A percentile compares a stretch with the other conserved stretches of the same genome.
phyloP scores from a whole-genome alignment of 2,888 invertebrate genomes.

The Xylocampa areola region DNA sequence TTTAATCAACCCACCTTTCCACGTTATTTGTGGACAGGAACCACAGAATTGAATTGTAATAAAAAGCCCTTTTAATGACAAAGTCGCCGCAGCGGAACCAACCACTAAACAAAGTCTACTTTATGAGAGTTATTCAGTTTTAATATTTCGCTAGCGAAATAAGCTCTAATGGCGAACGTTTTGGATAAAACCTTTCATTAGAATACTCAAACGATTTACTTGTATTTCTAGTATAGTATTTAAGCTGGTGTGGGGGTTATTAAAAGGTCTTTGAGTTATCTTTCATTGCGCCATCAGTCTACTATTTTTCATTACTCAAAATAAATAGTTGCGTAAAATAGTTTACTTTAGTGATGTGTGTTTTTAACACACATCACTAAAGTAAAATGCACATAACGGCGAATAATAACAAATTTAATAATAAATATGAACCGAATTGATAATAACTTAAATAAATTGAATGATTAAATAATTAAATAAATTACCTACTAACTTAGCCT shows the following conservation, averaged over 20 bases:
- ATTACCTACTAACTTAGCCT: too few species aligned
- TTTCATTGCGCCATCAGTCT: too few species aligned
- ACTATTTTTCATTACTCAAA: too few species aligned
- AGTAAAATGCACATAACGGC: too few species aligned
- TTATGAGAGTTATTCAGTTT: constrained; percentile 85
- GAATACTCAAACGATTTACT: constrained; percentile 53
- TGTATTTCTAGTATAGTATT: constrained; percentile 17
- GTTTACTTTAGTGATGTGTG: too few species aligned
- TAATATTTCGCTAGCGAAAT: constrained; percentile 83
- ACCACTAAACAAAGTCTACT: constrained; percentile 75
- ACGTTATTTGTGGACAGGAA: neutral
- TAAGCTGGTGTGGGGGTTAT: neutral
- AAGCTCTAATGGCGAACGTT: constrained; percentile 79
- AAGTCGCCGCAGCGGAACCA: constrained; percentile 54
- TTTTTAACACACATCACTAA: too few species aligned
- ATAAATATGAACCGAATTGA: too few species aligned
- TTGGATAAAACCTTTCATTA: constrained; percentile 73
- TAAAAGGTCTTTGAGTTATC: neutral
- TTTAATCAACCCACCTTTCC: too few species aligned
- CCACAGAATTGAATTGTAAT: neutral
- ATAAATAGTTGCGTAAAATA: too few species aligned
- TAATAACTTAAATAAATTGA: too few species aligned
- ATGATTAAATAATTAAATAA: too few species aligned
- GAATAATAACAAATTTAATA: too few species aligned
- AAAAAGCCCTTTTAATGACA: neutral